Base-by-base conservation (phyloP, 1,140 invertebrate species). In the Hyposmocoma kahamanoa region DNA sequence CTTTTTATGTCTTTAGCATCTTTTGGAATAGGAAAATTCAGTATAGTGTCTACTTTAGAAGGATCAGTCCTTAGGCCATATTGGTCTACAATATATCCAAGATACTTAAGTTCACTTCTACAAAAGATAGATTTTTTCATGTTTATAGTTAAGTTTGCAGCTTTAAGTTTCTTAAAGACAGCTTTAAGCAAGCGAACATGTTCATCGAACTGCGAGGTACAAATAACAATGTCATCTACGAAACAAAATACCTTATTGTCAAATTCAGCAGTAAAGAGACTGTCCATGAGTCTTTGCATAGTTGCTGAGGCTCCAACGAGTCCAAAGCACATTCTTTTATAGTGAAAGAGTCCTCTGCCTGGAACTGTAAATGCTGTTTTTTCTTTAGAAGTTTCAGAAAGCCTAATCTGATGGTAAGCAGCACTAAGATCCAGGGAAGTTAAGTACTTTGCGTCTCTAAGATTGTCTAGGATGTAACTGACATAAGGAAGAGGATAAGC, bases 41-140 rank as follows among this genome's bases (percentile, higher is more conserved):
- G 13, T 2, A 88, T 78, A 4, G 82, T 69, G n/a, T 11, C n/a
- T 4, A 86, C 52, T 52, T 88, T 88, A 9, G 71, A 67, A 0
- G 78, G 79, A 55, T 85, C 74, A 0, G 71, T 64, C 30, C 62
- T 49, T 2, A 86, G 15, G 10, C 87, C 84, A 19, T 62, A 19
- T 11, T 52, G 51, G 30, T 64, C 59, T 1, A 79, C 58, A 15
- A 80, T 53, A 34, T 72, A 72, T 10, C 74, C 76, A 18, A 80
- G 52, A 52, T 62, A 80, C 42, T 39, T 47, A 77, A 59, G 5
- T 49, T 47, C 3, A 54, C 8, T 30, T 62, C 42, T 8, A 38
- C 46, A 51, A 56, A 67, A 60, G 13, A 51, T 30, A 36, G 56
- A 56, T 58, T 67, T 67, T 18, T 59, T 63, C 10, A 53, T 30